Evolutionary conservation across 2,113 vertebrate genomes (phyloP), one percentile per base, ranked within the genome.

Genomic region (Heterotilapia buettikoferi): DNA sequence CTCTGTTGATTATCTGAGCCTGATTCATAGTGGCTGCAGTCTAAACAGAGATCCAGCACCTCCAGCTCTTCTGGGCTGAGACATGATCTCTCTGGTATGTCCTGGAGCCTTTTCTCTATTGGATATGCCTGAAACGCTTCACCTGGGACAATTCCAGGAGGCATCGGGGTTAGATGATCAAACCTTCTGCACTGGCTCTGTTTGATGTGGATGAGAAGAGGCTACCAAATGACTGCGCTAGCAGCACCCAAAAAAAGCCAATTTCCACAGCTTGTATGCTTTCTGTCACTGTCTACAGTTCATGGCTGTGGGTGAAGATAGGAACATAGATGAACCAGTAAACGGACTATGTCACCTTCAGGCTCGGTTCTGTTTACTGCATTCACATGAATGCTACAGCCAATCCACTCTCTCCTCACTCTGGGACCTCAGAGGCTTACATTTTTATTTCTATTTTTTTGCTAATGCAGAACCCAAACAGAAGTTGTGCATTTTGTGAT

Each of bases 111-210:
- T 47, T 0, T 76, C 43, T 47, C 16, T 18, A 7, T 29, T 76
- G 71, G 9, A 76, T 76, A 76, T 50, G 71, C 43, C 71, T 50
- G 16, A 76, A 31, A 76, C 9, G 2, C 24, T 18, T 50, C 6
- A 50, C 9, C 71, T 76, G 36, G 21, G 66, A 43, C 0, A 0
- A 76, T 29, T 76, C 24, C 71, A 76, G 71, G 71, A 76, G 43
- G 18, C 71, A 76, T 47, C 9, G 0, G 24, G 43, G 43, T 50
- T 47, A 31, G 71, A 50, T 31, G 24, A 50, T 50, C 43, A 7
- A 50, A 31, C 16, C 16, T 29, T 18, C 43, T 50, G 2, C 0
- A 19, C 0, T 50, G 24, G 16, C 24, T 76, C 71, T 47, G 26
- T 47, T 76, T 19, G 9, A 50, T 50, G 71, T 29, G 71, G 71